Conservation (phyloP, 2,113 vertebrate species). For the Neogobius melanostomus region DNA sequence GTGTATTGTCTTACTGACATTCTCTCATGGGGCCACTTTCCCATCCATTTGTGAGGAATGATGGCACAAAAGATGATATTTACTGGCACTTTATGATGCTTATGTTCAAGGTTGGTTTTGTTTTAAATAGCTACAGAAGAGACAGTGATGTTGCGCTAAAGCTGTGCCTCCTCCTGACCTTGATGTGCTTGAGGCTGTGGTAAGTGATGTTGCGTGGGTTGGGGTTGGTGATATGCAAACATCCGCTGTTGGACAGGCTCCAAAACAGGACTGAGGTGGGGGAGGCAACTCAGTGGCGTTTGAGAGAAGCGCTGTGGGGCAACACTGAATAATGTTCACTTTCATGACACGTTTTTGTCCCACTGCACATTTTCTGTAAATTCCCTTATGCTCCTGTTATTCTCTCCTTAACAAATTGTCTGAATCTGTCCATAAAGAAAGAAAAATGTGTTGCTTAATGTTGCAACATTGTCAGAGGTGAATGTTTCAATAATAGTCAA, state of each 20-base stretch:
- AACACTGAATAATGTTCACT: slow-evolving; percentile 57
- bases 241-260: slow-evolving; percentile 61
- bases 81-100: slow-evolving; percentile 16
- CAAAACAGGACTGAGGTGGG: slow-evolving; percentile 62
- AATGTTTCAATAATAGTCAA: background rate
- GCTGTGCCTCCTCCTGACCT: slow-evolving; percentile 53
- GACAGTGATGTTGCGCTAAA: slow-evolving; percentile 37
- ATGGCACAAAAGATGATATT: slow-evolving; percentile 13
- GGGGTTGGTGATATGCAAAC: slow-evolving; percentile 77
- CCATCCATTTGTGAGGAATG: background rate
- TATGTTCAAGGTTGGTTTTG: slow-evolving; percentile 19
- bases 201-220: slow-evolving; percentile 61
- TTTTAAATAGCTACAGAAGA: slow-evolving; percentile 23
- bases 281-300: slow-evolving; percentile 70
- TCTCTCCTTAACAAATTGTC: slow-evolving; percentile 1
- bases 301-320: slow-evolving; percentile 67
- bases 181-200: slow-evolving; percentile 42
- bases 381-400: slow-evolving; percentile 8
- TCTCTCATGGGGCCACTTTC: background rate
- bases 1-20: slow-evolving; percentile 22
- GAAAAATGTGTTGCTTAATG: background rate
- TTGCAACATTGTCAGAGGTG: background rate
- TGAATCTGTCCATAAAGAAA: background rate
- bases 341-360: slow-evolving; percentile 33
- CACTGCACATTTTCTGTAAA: slow-evolving; percentile 24